These are phyloP conservation scores for Conger conger DNA, from an alignment of 2,113 vertebrate species.

Conservation along the genomic window DNA sequence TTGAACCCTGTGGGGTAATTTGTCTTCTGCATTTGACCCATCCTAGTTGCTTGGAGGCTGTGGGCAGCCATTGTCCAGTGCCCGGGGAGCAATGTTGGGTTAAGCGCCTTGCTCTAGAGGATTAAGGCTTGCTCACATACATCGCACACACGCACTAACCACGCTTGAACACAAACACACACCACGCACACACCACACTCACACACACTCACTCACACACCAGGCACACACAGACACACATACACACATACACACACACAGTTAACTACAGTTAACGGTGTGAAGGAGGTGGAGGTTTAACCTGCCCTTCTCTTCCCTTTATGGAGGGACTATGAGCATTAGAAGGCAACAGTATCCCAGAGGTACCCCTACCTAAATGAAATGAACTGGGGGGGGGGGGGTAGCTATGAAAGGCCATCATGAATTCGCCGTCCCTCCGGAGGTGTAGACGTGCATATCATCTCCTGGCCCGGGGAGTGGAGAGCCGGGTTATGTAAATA, in stretches of 20 bases:
- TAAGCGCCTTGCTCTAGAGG: too few species aligned
- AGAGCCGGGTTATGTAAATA: background rate
- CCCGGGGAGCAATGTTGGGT: too few species aligned
- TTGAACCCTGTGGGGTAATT: too few species aligned
- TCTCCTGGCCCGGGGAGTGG: too few species aligned
- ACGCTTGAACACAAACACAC: too few species aligned
- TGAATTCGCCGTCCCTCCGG: background rate
- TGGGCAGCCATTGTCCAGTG: too few species aligned
- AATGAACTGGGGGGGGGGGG: background rate
- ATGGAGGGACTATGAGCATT: background rate
- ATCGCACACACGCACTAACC: too few species aligned
- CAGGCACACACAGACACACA: constrained; percentile 31
- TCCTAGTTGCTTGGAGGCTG: too few species aligned
- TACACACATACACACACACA: constrained; percentile 9
- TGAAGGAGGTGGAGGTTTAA: too few species aligned
- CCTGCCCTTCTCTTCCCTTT: background rate
- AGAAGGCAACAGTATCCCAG: background rate
- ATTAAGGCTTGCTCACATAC: too few species aligned
- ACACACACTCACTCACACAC: constrained; percentile 9
- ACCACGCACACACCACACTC: too few species aligned
- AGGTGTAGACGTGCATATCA: background rate
- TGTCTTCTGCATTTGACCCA: too few species aligned
- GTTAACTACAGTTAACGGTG: constrained; percentile 14
- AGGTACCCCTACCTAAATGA: background rate
- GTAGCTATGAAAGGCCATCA: background rate